Evolutionary conservation across 1,140 invertebrate genomes (phyloP).

Genomic region (Heliconius nattereri): DNA sequence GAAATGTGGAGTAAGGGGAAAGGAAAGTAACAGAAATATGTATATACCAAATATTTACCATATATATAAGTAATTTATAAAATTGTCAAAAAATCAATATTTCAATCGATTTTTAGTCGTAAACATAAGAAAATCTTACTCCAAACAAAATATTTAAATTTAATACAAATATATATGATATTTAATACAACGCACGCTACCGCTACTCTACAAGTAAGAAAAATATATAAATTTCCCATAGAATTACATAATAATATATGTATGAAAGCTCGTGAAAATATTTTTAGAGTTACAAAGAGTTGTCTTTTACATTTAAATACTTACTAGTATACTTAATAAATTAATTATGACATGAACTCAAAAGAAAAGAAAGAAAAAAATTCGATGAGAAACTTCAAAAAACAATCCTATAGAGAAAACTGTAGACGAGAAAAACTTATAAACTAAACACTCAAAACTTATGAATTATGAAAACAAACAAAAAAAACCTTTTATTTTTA

Average conservation of each 20-base stretch:
- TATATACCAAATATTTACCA: not conserved
- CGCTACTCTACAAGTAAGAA: conserved; percentile 75
- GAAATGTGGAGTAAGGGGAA: conserved; percentile 30
- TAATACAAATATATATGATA: conserved; percentile 43
- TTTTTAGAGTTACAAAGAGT: conserved; percentile 69
- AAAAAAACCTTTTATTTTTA: conserved; percentile 47
- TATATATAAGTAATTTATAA: not conserved
- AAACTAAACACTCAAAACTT: conserved; percentile 63
- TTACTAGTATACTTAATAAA: conserved; percentile 49
- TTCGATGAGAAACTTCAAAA: conserved; percentile 37
- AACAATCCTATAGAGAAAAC: conserved; percentile 40
- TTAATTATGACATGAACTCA: conserved; percentile 23
- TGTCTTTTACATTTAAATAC: conserved; percentile 74
- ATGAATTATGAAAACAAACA: conserved; percentile 56
- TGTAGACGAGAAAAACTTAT: not conserved
- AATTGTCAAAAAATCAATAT: conserved; percentile 21
- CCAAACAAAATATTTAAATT: conserved; percentile 35
- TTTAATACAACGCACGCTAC: conserved; percentile 55
- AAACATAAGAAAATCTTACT: conserved; percentile 29
- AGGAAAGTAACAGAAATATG: not conserved
- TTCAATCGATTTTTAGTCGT: not conserved
- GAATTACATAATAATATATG: conserved; percentile 55
- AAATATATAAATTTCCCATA: conserved; percentile 75
- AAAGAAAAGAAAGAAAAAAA: conserved; percentile 35
- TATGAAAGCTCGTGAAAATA: conserved; percentile 77